Evolutionary conservation across 1,140 invertebrate genomes (phyloP), one percentile per base, ranked within the genome.

Genomic region (Sminthurides bifidus): DNA sequence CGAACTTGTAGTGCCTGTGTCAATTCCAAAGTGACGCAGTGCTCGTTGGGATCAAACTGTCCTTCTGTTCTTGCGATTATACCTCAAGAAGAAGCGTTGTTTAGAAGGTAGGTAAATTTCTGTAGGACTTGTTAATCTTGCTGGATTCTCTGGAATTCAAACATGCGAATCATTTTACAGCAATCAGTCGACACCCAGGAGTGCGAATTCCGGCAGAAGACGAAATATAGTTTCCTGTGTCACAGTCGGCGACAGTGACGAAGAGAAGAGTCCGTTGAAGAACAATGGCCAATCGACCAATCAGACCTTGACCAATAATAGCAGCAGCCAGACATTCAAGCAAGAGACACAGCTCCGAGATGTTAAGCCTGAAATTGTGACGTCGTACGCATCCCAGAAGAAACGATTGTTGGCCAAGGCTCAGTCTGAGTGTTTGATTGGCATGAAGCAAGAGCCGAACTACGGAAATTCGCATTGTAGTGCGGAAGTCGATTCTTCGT

Each of bases 321-420:
- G 27, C n/a, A 53, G 38, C 17, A 61, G 37, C 19, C 43, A 58
- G 30, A 44, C 40, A 1, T 23, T 30, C 1, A 45, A 51, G 17
- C 50, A 50, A 4, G 50, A 54, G 24, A 24, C 19, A 15, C 56
- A 59, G 33, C 27, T 59, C 15, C 27, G 59, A 12, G 63, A 65
- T 45, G 55, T 65, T 2, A 65, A 65, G 29, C 63, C 63, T 2
- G 59, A 65, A 38, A 61, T 65, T 19, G 50, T 54, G n/a, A 56
- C 56, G 12, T 64, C 62, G 1, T 65, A 65, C 40, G 63, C 55
- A 64, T 84, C 87, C 14, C 84, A 87, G 71, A 92, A 92, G 76
- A 92, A 92, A 70, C 79, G 89, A 37, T 73, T 92, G 40, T 69
- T 92, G 62, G 86, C 87, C 19, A 85, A 84, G 71, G 85, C 85